Evolutionary conservation across 2,888 invertebrate species (phyloP), one percentile per base, ranked within the genome.

Genomic region (Eupithecia vulgata): DNA sequence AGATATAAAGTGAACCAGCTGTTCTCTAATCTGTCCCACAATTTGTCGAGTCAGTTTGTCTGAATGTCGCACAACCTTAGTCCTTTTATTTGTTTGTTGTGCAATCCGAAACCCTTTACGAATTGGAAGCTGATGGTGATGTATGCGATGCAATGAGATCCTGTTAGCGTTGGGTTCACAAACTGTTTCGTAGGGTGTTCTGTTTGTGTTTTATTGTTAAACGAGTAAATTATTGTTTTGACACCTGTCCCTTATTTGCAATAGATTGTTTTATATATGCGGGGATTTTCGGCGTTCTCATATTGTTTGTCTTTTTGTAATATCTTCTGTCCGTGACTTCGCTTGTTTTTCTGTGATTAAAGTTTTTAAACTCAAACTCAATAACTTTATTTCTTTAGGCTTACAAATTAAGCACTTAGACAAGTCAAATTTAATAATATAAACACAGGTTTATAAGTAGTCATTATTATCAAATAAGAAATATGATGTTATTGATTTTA

Each of bases 1-100:
- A 48, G 12, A 21, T 21, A 21, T 21, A 25, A 68, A 75, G 68
- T 72, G 72, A 70, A 48, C 66, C 67, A 69, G 75, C 70, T 75
- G 35, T 57, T 71, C 67, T 61, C 12, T 57, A 70, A 70, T 75
- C 30, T 70, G 48, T 62, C 59, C 61, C 61, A 73, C 77, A 79
- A 80, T 74, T 78, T 78, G 78, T 76, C 76, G 75, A 69, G 73
- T 78, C 72, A 71, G 76, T 74, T 77, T 78, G 75, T 75, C 61
- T 70, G 70, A 74, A 72, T 68, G 71, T 74, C 73, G 71, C 75
- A 61, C 68, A 72, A 77, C 75, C 75, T 73, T 66, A 67, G 66
- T 34, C 68, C 82, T 82, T 82, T 81, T 82, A 81, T 84, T 84
- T 83, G 82, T 85, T 86, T 83, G 82, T 82, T 83, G 81, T 83